These are phyloP conservation scores for Aphelenchoides bicaudatus DNA, from an alignment of 2,888 invertebrate genomes.

Conservation along the genomic window DNA sequence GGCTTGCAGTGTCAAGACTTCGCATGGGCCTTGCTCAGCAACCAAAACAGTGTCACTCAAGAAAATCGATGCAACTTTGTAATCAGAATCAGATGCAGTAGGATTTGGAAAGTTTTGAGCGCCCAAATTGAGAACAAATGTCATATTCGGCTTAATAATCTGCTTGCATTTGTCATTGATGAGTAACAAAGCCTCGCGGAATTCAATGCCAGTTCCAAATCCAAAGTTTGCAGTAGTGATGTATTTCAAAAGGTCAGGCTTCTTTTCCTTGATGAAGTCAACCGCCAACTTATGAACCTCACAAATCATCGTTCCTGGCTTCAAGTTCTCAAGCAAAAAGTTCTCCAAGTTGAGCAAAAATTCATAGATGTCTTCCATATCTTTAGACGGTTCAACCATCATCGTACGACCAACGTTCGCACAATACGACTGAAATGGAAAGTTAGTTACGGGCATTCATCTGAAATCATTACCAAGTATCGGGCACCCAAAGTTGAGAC, in stretches of 20 bases:
- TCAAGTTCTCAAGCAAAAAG: conserved; percentile 78
- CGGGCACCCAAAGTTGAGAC: conserved; percentile 74
- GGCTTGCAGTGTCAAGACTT: conserved; percentile 67
- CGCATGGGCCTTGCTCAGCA: conserved; percentile 42
- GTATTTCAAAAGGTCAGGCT: conserved; percentile 78
- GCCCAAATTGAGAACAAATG: conserved; percentile 91
- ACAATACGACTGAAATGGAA: conserved; percentile 75
- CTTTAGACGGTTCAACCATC: conserved; percentile 82
- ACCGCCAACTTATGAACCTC: conserved; percentile 82
- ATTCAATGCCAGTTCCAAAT: conserved; percentile 89
- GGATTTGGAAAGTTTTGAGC: conserved; percentile 79
- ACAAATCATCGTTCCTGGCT: conserved; percentile 74
- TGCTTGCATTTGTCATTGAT: conserved; percentile 84
- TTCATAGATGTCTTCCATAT: conserved; percentile 74
- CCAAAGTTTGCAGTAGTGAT: conserved; percentile 74
- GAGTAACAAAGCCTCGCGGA: conserved; percentile 85
- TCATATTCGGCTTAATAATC: conserved; percentile 70
- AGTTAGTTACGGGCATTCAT: neutral
- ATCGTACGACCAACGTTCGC: conserved; percentile 94
- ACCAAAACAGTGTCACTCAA: conserved; percentile 95
- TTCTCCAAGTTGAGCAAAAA: conserved; percentile 84
- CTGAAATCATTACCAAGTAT: conserved; percentile 12
- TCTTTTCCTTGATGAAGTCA: conserved; percentile 78
- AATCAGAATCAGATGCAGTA: conserved; percentile 74
- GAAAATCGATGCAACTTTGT: conserved; percentile 85